These are phyloP conservation scores for Campylomormyrus numenius DNA, from an alignment of 2,113 vertebrate species.

Conservation along the genomic window DNA sequence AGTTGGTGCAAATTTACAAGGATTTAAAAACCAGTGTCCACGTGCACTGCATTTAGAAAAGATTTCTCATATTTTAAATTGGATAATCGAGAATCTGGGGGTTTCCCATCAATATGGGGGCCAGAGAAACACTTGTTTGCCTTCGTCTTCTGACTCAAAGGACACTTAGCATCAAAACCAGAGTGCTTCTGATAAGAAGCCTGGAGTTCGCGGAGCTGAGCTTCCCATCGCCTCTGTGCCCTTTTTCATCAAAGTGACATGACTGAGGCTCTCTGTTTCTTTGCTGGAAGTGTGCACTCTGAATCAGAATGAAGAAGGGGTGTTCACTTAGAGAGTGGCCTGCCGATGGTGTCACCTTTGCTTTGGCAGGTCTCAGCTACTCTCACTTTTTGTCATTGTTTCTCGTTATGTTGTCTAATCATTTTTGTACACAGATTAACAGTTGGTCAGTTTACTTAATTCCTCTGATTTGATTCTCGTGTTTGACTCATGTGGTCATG, in stretches of 20 bases:
- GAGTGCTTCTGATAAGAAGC: background rate
- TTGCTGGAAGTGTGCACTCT: background rate
- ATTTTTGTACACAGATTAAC: background rate
- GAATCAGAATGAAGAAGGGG: constrained; percentile 1
- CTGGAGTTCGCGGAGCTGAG: background rate
- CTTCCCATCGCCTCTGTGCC: background rate
- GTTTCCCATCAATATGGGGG: background rate
- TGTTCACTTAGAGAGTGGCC: background rate
- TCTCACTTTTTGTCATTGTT: background rate
- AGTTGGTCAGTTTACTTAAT: background rate
- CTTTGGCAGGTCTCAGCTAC: background rate
- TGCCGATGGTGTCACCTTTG: background rate
- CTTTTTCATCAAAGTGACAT: background rate
- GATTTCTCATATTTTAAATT: background rate
- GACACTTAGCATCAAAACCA: background rate
- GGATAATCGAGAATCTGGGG: background rate
- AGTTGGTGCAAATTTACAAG: background rate
- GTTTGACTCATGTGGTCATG: background rate
- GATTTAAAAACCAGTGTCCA: background rate
- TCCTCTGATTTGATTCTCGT: background rate
- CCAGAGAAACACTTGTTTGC: background rate
- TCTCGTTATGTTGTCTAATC: background rate
- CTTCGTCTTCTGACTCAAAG: constrained; percentile 8
- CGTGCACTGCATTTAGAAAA: background rate
- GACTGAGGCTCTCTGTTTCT: background rate